Percentiles rank a stretch among this genome's conserved stretches.
These are phyloP conservation scores for Spinibarbus caldwelli DNA, from an alignment of 2,797 vertebrate species.

Conservation along the genomic window DNA sequence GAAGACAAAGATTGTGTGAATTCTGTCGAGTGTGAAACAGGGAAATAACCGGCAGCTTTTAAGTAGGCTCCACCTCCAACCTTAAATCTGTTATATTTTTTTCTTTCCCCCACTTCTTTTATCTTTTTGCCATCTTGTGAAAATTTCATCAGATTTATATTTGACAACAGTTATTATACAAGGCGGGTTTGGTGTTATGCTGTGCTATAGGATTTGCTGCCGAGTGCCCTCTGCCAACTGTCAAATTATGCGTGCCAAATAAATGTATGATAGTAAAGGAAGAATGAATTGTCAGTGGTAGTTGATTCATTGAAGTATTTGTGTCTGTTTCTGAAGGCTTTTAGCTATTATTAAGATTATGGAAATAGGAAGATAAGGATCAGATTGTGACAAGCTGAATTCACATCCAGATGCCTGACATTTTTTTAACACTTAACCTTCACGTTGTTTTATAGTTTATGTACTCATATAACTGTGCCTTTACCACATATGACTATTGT, in stretches of 20 bases:
- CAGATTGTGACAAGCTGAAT: slow-evolving; percentile 5
- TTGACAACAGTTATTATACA: slow-evolving; percentile 22
- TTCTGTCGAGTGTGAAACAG: slow-evolving; percentile 62
- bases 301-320: slow-evolving; percentile 25
- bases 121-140: slow-evolving; percentile 5
- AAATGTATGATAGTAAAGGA: slow-evolving; percentile 32
- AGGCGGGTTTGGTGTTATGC: slow-evolving; percentile 4
- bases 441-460: not conserved
- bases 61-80: slow-evolving; percentile 46
- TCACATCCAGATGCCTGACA: not conserved
- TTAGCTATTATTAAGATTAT: not conserved
- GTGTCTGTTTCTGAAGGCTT: slow-evolving; percentile 1
- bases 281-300: slow-evolving; percentile 4
- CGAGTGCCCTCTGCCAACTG: no score
- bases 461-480: slow-evolving; percentile 15
- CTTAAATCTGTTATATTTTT: slow-evolving; percentile 22
- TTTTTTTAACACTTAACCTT: not conserved
- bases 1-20: slow-evolving; percentile 61
- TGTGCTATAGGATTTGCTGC: slow-evolving; percentile 18
- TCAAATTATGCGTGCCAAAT: slow-evolving; percentile 23
- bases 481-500: not conserved
- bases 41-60: slow-evolving; percentile 46
- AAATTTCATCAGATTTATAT: slow-evolving; percentile 16
- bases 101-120: not conserved
- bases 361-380: slow-evolving; percentile 1